phyloP scores from a whole-genome alignment of 2,113 vertebrate species.

The Collichthys lucidus region DNA sequence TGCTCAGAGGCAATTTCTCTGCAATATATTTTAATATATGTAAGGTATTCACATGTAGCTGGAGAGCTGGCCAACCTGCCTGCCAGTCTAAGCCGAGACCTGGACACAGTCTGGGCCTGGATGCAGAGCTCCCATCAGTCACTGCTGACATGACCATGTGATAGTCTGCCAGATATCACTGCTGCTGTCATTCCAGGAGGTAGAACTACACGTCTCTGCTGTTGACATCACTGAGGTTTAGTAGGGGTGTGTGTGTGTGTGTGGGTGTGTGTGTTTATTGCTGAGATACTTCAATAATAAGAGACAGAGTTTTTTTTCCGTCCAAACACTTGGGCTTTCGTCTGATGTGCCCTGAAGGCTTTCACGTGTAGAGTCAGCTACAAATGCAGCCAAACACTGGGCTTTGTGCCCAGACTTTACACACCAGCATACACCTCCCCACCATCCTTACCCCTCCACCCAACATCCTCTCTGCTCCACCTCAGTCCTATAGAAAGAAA shows the following conservation, averaged over 20 bases:
- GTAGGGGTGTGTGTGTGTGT: slow-evolving; percentile 24
- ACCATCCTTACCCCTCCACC: slow-evolving; percentile 21
- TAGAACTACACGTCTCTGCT: slow-evolving; percentile 51
- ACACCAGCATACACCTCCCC: slow-evolving; percentile 43
- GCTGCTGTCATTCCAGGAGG: slow-evolving; percentile 69
- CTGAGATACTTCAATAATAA: slow-evolving; percentile 67
- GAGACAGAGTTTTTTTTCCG: slow-evolving; percentile 12
- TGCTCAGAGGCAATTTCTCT: slow-evolving; percentile 63
- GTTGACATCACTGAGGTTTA: slow-evolving; percentile 57
- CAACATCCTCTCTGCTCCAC: slow-evolving; percentile 23
- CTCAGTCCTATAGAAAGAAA: slow-evolving; percentile 43
- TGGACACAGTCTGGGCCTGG: slow-evolving; percentile 59
- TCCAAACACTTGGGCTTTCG: slow-evolving; percentile 64
- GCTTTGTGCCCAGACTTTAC: slow-evolving; percentile 70
- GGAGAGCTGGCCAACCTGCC: slow-evolving; percentile 48
- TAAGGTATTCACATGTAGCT: slow-evolving; percentile 72
- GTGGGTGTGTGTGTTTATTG: slow-evolving; percentile 46
- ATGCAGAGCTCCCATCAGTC: slow-evolving; percentile 74
- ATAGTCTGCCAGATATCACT: slow-evolving; percentile 76
- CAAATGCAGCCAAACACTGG: slow-evolving; percentile 68
- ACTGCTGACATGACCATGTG: slow-evolving; percentile 70
- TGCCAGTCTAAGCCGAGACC: slow-evolving; percentile 64
- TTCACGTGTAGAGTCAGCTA: slow-evolving; percentile 74
- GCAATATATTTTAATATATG: slow-evolving; percentile 73
- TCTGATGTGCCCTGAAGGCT: slow-evolving; percentile 75